These are phyloP conservation scores for Atherinomorus stipes DNA, from an alignment of 2,113 vertebrate species.

Conservation along the genomic window DNA sequence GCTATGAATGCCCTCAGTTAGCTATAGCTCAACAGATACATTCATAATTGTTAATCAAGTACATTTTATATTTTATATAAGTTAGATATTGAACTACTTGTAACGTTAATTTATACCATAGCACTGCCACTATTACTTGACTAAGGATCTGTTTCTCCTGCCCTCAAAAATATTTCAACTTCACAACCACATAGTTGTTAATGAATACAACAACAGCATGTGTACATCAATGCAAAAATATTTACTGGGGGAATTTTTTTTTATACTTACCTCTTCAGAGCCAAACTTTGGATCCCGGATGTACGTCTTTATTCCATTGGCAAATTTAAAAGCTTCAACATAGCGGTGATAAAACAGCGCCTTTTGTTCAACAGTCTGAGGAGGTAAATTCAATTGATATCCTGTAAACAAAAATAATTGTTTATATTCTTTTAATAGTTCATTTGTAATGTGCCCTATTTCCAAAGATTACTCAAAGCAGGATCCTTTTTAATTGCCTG, in stretches of 20 bases:
- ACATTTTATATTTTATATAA: not conserved
- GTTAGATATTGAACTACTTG: too few species aligned
- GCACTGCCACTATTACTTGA: too few species aligned
- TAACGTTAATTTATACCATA: too few species aligned
- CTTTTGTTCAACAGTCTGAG: conserved; percentile 58
- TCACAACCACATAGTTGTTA: not conserved
- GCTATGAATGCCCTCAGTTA: not conserved
- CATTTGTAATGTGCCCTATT: not conserved
- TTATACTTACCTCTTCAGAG: conserved; percentile 54
- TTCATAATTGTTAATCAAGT: not conserved
- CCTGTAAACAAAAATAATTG: conserved; percentile 68
- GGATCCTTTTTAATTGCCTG: not conserved
- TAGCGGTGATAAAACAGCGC: conserved; percentile 84
- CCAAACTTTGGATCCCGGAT: conserved; percentile 76
- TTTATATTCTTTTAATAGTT: not conserved
- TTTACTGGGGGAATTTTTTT: not conserved
- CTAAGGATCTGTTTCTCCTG: too few species aligned
- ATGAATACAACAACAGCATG: not conserved
- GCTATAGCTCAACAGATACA: not conserved
- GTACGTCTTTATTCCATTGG: conserved; percentile 76
- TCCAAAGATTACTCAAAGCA: not conserved
- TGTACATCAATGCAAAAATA: not conserved
- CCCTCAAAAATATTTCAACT: too few species aligned
- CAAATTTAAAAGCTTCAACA: conserved; percentile 89
- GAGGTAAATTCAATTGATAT: conserved; percentile 75